Evolutionary conservation across 2,113 vertebrate species (phyloP).

Genomic region (Chiloscyllium plagiosum): DNA sequence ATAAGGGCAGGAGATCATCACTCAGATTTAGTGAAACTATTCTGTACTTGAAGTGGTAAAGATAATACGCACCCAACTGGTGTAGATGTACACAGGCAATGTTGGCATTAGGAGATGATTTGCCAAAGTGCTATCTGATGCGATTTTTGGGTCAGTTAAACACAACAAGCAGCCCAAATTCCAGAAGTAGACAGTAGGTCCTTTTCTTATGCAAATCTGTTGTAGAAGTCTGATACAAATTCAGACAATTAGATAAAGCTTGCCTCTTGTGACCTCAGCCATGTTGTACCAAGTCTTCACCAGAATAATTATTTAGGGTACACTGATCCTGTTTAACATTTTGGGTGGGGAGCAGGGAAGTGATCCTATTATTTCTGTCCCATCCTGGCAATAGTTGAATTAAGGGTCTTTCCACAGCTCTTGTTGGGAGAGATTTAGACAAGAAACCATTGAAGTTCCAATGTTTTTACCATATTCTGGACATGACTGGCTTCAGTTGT

Average conservation of each 20-base stretch:
- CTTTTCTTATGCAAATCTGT: neutral
- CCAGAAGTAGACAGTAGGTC: no score
- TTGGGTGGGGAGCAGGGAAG: neutral
- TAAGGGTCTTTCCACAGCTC: neutral
- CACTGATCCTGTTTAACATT: neutral
- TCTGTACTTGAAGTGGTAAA: neutral
- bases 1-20: no score
- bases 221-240: neutral
- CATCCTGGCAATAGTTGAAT: neutral
- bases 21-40: no score
- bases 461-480: neutral
- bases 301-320: neutral
- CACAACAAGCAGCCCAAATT: neutral
- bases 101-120: neutral
- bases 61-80: neutral
- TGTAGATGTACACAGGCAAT: neutral
- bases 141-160: neutral
- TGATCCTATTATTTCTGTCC: neutral
- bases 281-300: neutral
- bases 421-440: neutral
- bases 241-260: neutral
- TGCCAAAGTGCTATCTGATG: no score
- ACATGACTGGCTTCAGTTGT: neutral
- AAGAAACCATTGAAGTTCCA: neutral
- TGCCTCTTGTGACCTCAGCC: neutral